Evolutionary conservation across 1,140 invertebrate genomes (phyloP), one percentile per base, ranked within the genome.

Genomic region (Spodoptera frugiperda): DNA sequence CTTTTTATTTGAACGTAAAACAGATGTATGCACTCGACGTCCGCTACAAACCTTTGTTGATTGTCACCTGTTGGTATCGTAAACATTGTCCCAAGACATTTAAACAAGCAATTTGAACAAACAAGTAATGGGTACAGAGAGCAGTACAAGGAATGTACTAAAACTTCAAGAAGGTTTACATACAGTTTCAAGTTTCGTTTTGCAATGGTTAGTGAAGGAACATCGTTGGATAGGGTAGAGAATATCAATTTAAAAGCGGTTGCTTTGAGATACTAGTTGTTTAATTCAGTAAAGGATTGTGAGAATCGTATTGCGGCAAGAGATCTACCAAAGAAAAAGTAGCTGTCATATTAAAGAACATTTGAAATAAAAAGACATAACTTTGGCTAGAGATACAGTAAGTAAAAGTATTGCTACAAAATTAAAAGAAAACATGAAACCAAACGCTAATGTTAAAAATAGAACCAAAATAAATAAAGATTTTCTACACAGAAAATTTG

Each of bases 51-150:
- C 79, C 63, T 72, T 80, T 80, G 77, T 83, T 75, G 75, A 70
- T 63, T 84, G 87, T 81, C 84, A 86, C 82, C 79, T 87, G 87
- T 87, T 85, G 77, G 81, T 55, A 82, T 84, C 78, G 84, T 88
- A 85, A 89, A 89, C 84, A 87, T 80, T 85, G 84, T 87, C 79
- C 82, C 82, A 65, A 78, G 82, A 85, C 86, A 83, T 86, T 80
- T 80, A 87, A 84, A 83, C 82, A 84, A 77, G 70, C 79, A 79
- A 76, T 80, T 79, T 78, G 67, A 80, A 78, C 83, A 86, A 85
- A 81, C 78, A 82, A 61, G 55, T 72, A 74, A 75, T 78, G 53
- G 53, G n/a, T 68, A 78, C 78, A 71, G 2, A 46, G 51, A 59
- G 46, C n/a, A 63, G 57, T 61, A 78, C 71, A 49, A 65, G 77